Evolutionary conservation across 1,140 invertebrate genomes (phyloP).

Genomic region (Caenorhabditis latens): DNA sequence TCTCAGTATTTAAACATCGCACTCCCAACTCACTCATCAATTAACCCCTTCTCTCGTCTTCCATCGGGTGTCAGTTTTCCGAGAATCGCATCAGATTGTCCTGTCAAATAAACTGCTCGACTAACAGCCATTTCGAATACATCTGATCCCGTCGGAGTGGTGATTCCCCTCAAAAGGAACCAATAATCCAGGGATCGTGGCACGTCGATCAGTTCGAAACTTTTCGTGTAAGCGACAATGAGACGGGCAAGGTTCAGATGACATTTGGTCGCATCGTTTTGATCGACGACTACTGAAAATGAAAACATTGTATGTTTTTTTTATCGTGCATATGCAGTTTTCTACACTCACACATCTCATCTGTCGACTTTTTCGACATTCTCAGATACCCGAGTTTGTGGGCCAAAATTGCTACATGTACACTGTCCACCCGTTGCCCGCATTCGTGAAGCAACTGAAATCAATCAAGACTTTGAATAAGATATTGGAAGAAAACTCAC

Average conservation of each 20-base stretch:
- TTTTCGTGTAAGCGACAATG: conserved; percentile 74
- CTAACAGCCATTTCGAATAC: conserved; percentile 76
- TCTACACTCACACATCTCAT: conserved; percentile 64
- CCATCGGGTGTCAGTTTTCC: conserved; percentile 67
- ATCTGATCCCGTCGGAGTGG: conserved; percentile 61
- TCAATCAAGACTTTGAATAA: background rate
- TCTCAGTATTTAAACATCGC: no score
- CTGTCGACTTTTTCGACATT: conserved; percentile 63
- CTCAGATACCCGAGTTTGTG: conserved; percentile 68
- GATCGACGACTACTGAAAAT: conserved; percentile 72
- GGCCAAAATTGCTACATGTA: conserved; percentile 72
- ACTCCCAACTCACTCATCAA: conserved; percentile 65
- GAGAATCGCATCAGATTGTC: conserved; percentile 67
- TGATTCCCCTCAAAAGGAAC: conserved; percentile 69
- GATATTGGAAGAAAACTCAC: background rate
- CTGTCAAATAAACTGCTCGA: conserved; percentile 71
- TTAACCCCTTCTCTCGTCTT: conserved; percentile 67
- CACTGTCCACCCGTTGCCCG: conserved; percentile 60
- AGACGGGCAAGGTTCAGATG: conserved; percentile 74
- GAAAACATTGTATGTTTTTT: background rate
- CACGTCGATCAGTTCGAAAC: conserved; percentile 73
- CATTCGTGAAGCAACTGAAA: conserved; percentile 58
- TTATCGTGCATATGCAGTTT: background rate
- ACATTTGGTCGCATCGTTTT: conserved; percentile 66
- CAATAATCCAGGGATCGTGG: conserved; percentile 72